Evolutionary conservation across 2,888 invertebrate genomes (phyloP), one percentile per base, ranked within the genome.

Genomic region (Ophonus ardosiacus): DNA sequence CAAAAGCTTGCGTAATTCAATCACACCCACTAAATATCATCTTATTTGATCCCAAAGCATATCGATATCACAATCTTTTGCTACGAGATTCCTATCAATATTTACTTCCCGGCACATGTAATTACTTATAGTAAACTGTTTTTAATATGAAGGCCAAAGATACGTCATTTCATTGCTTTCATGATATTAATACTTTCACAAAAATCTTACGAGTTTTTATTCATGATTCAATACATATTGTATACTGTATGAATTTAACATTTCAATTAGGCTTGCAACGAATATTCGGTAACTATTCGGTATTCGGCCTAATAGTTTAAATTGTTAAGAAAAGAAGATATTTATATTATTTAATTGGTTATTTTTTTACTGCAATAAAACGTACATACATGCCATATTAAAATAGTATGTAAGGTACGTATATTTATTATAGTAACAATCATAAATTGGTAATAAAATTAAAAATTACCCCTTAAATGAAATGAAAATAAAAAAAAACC

Each of bases 91-190:
- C 24, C 43, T 83, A 83, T 84, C 84, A 84, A 84, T 63, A 84
- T 78, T 84, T 15, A 38, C 63, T 84, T 84, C 78, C 76, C 38
- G 24, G 78, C 78, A 84, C 78, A 84, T 78, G 78, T 84, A 84
- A 84, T 78, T 84, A 84, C 78, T 84, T 78, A 78, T 78, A 57
- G 84, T 84, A 84, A 84, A 84, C 84, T 84, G 78, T 84, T 84
- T 84, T 84, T 84, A 84, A 84, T 84, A 84, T 84, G 84, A 84
- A 84, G 84, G 84, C 84, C 84, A 84, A 18, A 84, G 76, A 78
- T 84, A 84, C 84, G 84, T 84, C 84, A 84, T 84, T 84, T 84
- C 76, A 78, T 84, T 76, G 84, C 84, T 84, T 84, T 84, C 76
- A 63, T 78, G 84, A 78, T 78, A 84, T 76, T 84, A 76, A 76